Base-by-base conservation (phyloP, 2,888 invertebrate species). In the Pomacea canaliculata region DNA sequence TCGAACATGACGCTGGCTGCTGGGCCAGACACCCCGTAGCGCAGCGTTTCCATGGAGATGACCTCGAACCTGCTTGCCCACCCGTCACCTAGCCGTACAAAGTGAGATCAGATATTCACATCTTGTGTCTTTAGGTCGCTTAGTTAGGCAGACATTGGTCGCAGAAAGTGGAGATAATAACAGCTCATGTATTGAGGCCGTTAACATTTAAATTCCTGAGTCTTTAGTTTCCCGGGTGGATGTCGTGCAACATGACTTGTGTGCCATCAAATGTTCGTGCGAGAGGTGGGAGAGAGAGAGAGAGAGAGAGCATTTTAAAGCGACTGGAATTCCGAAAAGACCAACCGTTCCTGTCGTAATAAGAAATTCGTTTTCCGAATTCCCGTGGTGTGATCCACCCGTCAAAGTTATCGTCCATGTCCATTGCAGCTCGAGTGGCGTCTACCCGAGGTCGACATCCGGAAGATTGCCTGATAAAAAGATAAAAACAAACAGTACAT, bases 381-480 rank as follows among this genome's bases (percentile, higher is more conserved):
- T 80, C 78, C 4, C 70, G 69, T 19, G 59, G 63, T 19, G 76
- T 77, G 56, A 80, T 71, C 80, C 80, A 80, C 27, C 80, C 80
- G 62, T 80, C 78, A 59, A 78, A 76, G 60, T 80, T 76, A 18
- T 80, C 80, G 51, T 80, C 80, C 67, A 80, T 74, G 27, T 80
- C 80, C 76, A 80, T 78, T 12, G 76, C 78, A 49, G 80, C 80
- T 62, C 80, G 73, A 56, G 56, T 66, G 18, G 80, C 80, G 51
- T 80, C 80, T 9, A 80, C 73, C 56, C 73, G 73, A 27, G 73
- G 73, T n/a, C 73, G 73, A 56, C 73, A 73, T 48, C 73, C 73
- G 68, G 68, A 73, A 7, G 73, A 73, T 56, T 73, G 73, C 73
- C 73, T 73, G 73, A 19, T 12, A 23, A 0, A 37, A 9, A 68